Evolutionary conservation across 2,888 invertebrate species (phyloP).

Genomic region (Drosophila pseudotalamancana): DNA sequence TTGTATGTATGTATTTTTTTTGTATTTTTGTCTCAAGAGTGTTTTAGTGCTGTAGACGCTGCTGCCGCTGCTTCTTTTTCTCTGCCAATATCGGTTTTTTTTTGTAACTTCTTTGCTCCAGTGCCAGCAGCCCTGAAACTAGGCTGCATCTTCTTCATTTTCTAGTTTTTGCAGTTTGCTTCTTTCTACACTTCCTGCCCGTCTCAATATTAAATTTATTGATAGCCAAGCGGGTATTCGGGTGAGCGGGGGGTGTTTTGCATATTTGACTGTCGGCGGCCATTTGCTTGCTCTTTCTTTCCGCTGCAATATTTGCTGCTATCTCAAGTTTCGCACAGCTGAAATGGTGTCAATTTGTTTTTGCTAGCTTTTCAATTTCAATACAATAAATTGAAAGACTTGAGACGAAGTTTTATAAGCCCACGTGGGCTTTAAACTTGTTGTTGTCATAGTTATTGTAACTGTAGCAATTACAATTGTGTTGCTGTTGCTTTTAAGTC

Average conservation of each 20-base stretch:
- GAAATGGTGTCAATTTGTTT: slow-evolving; percentile 44
- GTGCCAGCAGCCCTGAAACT: slow-evolving; percentile 34
- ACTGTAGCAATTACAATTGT: slow-evolving; percentile 31
- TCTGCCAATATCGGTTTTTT: neutral
- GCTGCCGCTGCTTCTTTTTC: slow-evolving; percentile 1
- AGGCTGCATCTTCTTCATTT: slow-evolving; percentile 24
- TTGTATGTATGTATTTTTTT: neutral
- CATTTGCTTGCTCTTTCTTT: slow-evolving; percentile 2
- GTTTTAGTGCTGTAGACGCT: slow-evolving; percentile 35
- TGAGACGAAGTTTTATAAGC: slow-evolving; percentile 25
- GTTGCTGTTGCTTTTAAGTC: slow-evolving; percentile 28
- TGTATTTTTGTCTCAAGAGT: slow-evolving; percentile 73
- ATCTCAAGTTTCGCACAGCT: slow-evolving; percentile 35
- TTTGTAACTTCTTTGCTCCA: slow-evolving; percentile 31
- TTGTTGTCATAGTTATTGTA: slow-evolving; percentile 19
- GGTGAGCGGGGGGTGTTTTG: neutral
- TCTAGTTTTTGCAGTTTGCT: slow-evolving; percentile 6
- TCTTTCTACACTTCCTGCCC: slow-evolving; percentile 9
- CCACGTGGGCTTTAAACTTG: slow-evolving; percentile 40
- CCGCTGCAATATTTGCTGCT: neutral
- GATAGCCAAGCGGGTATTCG: neutral
- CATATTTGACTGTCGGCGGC: slow-evolving; percentile 20
- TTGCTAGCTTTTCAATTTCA: slow-evolving; percentile 40
- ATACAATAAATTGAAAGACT: slow-evolving; percentile 38
- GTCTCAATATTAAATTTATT: slow-evolving; percentile 50